A percentile compares a stretch with the other conserved stretches of the same genome.
Conservation (phyloP, 2,113 vertebrate species). For the Tinamus guttatus region DNA sequence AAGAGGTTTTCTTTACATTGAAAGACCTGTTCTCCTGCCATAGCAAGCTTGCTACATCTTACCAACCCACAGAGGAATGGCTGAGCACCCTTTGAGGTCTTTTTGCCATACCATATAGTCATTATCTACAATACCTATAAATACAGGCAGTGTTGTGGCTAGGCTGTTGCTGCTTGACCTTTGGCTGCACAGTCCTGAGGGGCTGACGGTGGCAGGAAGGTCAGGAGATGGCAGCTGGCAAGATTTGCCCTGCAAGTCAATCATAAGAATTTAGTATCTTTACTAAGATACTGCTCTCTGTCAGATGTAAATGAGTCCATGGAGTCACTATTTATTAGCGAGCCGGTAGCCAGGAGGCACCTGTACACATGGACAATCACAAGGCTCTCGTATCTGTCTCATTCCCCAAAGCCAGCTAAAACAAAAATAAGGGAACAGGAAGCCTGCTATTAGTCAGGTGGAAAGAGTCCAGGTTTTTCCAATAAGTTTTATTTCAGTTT, state of each 20-base stretch:
- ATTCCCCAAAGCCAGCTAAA: neutral
- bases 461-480: neutral
- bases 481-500: neutral
- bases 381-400: rapidly evolving
- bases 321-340: neutral
- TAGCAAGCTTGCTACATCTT: neutral
- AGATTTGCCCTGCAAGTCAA: neutral
- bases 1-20: neutral
- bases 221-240: neutral
- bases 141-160: neutral
- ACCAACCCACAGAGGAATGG: neutral
- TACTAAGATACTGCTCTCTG: neutral
- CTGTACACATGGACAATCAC: neutral
- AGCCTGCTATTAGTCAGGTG: neutral
- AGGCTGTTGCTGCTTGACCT: neutral
- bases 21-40: neutral
- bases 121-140: neutral
- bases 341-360: neutral
- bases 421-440: neutral
- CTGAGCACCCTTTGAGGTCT: neutral
- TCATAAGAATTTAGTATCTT: too few relatives aligned
- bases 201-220: neutral
- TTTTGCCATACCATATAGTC: neutral
- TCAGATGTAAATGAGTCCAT: neutral
- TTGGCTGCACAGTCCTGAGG: neutral